These are phyloP conservation scores for Damaliscus lunatus DNA, from an alignment of 2,113 vertebrate genomes.

Conservation along the genomic window DNA sequence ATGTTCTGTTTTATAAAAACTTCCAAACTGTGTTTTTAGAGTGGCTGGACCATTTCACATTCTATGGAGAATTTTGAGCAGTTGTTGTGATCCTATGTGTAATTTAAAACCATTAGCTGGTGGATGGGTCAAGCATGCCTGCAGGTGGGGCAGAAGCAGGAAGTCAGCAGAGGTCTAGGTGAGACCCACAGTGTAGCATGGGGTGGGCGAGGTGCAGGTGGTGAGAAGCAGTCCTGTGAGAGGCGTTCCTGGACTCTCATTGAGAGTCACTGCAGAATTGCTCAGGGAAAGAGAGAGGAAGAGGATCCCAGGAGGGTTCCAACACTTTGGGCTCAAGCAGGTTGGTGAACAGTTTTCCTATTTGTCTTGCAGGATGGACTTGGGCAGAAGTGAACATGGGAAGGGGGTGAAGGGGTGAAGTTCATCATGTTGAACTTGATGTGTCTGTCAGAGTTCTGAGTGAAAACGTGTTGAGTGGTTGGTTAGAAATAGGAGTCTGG, in stretches of 20 bases:
- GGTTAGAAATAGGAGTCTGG: not conserved
- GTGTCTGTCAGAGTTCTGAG: not conserved
- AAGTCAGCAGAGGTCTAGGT: not conserved
- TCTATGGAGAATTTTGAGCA: not conserved
- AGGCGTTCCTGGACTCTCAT: accelerated
- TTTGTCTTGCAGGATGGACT: not conserved
- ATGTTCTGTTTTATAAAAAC: not conserved
- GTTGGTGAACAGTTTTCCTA: not conserved
- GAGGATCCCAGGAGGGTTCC: not conserved
- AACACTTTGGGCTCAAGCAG: not conserved
- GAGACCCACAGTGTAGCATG: accelerated
- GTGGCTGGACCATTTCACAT: not conserved
- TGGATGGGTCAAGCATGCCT: not conserved
- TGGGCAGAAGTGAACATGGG: not conserved
- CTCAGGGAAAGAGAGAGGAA: not conserved
- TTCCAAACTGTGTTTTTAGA: not conserved
- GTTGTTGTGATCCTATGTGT: not conserved
- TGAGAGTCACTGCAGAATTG: too few species aligned
- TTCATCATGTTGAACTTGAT: not conserved
- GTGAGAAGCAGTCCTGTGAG: not conserved
- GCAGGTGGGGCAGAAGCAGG: not conserved
- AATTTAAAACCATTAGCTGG: not conserved
- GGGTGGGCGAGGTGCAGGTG: accelerated
- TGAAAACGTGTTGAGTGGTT: not conserved
- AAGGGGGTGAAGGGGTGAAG: not conserved